phyloP scores from a whole-genome alignment of 2,888 invertebrate species.

The Drosophila cognata region DNA sequence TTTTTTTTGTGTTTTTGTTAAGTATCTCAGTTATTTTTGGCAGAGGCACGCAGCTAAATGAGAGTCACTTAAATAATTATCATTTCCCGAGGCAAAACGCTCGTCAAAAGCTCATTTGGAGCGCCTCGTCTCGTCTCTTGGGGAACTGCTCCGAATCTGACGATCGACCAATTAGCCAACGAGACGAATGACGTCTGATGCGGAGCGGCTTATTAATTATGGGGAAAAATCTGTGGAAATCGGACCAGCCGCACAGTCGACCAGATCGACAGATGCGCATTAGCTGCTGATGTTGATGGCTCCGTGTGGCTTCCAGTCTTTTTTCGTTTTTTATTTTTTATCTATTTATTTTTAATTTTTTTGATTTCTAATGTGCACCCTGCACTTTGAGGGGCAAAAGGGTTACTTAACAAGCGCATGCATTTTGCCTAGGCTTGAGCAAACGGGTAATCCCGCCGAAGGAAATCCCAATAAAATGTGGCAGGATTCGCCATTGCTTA shows the following conservation, averaged over 20 bases:
- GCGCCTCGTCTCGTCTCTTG: slow-evolving; percentile 8
- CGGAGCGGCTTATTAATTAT: slow-evolving; percentile 70
- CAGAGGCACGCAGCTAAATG: slow-evolving; percentile 56
- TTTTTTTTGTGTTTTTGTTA: slow-evolving; percentile 1
- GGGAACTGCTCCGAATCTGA: slow-evolving; percentile 35
- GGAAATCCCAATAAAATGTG: not conserved
- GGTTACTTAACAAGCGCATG: not conserved
- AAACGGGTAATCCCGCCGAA: not conserved
- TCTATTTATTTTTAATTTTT: not conserved
- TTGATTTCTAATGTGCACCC: slow-evolving; percentile 9
- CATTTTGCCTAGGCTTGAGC: not conserved
- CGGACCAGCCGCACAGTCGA: slow-evolving; percentile 18
- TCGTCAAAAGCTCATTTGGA: slow-evolving; percentile 77
- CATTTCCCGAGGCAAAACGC: slow-evolving; percentile 73
- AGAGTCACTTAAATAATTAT: slow-evolving; percentile 76
- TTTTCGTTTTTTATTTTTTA: slow-evolving; percentile 21
- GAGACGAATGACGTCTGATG: slow-evolving; percentile 59
- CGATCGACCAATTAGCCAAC: slow-evolving; percentile 74
- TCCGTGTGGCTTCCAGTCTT: slow-evolving; percentile 71
- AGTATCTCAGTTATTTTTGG: slow-evolving; percentile 48
- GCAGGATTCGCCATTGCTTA: not conserved
- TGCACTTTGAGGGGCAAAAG: not conserved
- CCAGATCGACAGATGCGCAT: slow-evolving; percentile 54
- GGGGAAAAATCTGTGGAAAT: slow-evolving; percentile 70
- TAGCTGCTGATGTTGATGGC: slow-evolving; percentile 72